A percentile compares a stretch with the other conserved stretches of the same genome.
phyloP scores from a whole-genome alignment of 1,140 invertebrate genomes.

The Wiebesia pumilae region DNA sequence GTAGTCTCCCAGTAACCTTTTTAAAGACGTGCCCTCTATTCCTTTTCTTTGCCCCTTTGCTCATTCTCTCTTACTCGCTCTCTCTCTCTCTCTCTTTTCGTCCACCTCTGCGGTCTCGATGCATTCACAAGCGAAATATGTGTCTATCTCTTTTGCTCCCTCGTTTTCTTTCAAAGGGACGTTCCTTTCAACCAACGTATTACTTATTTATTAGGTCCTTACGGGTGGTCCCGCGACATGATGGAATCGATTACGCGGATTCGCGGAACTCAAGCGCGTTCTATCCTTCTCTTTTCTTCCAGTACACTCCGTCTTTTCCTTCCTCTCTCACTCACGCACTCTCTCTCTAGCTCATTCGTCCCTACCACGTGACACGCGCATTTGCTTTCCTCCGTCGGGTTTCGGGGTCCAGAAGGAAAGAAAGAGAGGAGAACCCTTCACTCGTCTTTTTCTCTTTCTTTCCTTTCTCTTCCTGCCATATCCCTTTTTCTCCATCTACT shows the following conservation, averaged over 20 bases:
- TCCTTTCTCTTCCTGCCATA: conserved; percentile 46
- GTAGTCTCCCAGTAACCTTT: conserved; percentile 2
- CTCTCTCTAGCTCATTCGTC: conserved; percentile 43
- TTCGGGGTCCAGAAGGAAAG: conserved; percentile 41
- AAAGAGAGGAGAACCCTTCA: neutral
- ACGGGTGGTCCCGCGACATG: conserved; percentile 75
- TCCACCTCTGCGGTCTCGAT: conserved; percentile 15
- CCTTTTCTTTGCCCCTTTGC: neutral
- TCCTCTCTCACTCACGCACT: conserved; percentile 48
- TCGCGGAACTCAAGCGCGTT: conserved; percentile 69
- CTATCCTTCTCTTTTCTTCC: conserved; percentile 49
- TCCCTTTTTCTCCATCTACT: conserved; percentile 49
- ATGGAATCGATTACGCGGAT: conserved; percentile 75
- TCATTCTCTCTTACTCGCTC: neutral
- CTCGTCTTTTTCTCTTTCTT: conserved; percentile 41
- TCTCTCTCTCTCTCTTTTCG: neutral
- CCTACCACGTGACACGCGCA: conserved; percentile 38
- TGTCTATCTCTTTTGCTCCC: conserved; percentile 23
- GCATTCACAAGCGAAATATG: conserved; percentile 10
- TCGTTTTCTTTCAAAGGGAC: conserved; percentile 47
- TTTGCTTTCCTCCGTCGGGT: conserved; percentile 54
- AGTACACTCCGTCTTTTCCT: neutral
- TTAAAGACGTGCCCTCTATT: conserved; percentile 13
- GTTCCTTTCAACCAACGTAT: conserved; percentile 68
- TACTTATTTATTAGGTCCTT: conserved; percentile 75